A percentile compares a stretch with the other conserved stretches of the same genome.
Conservation (phyloP, 2,797 vertebrate species). For the Pseudochirops cupreus region DNA sequence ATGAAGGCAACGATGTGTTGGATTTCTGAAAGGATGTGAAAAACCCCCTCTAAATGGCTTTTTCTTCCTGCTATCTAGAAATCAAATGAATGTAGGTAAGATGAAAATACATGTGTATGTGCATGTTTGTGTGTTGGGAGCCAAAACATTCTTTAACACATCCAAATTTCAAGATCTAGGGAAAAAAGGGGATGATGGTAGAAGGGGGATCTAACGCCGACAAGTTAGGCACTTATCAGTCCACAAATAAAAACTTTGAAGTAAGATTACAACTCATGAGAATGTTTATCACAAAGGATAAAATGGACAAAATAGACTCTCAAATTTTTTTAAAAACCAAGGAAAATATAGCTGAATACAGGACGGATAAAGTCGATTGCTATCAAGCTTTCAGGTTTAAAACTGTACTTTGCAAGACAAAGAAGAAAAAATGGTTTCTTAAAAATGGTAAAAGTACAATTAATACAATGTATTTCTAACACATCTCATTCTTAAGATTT, state of each 20-base stretch:
- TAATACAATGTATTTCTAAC: not conserved
- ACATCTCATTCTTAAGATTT: slow-evolving; percentile 61
- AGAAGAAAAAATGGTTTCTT: not conserved
- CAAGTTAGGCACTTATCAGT: not conserved
- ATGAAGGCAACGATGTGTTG: slow-evolving; percentile 74
- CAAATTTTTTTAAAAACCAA: not conserved
- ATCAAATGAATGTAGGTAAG: slow-evolving; percentile 71
- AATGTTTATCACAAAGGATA: not conserved
- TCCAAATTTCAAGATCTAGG: slow-evolving; percentile 26
- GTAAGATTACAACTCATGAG: not conserved
- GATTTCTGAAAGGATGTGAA: slow-evolving; percentile 77
- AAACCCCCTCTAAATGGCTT: slow-evolving; percentile 54
- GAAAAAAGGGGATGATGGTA: not conserved
- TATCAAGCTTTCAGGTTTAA: not conserved
- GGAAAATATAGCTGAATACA: not conserved
- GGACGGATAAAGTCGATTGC: not conserved
- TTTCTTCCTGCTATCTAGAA: slow-evolving; percentile 66
- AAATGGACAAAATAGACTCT: slow-evolving; percentile 9
- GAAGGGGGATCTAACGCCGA: not conserved
- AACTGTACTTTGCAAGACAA: not conserved
- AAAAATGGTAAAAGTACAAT: not conserved
- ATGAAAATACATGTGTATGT: not conserved
- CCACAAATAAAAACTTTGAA: not conserved
- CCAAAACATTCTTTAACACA: slow-evolving; percentile 48
- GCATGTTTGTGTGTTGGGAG: slow-evolving; percentile 1